phyloP scores from a whole-genome alignment of 2,888 invertebrate species.

The Cosmia pyralina region DNA sequence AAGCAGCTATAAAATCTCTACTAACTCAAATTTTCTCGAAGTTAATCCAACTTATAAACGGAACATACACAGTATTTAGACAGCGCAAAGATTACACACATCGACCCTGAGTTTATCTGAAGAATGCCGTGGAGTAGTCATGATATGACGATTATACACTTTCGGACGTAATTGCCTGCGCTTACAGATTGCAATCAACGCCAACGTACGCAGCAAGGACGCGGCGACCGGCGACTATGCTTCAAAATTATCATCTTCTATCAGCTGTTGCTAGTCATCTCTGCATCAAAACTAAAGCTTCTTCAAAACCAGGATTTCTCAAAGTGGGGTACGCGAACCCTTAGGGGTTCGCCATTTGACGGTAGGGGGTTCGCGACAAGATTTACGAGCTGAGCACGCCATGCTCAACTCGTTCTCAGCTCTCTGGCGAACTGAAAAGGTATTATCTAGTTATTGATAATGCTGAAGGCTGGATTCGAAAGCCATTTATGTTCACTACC shows the following conservation, averaged over 20 bases:
- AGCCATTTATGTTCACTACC: too few species aligned
- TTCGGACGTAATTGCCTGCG: conserved; percentile 60
- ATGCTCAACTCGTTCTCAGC: too few species aligned
- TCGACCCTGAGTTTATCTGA: conserved; percentile 60
- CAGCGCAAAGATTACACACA: conserved; percentile 37
- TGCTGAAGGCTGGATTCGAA: too few species aligned
- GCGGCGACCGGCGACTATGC: conserved; percentile 33
- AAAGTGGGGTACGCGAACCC: too few species aligned
- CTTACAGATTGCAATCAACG: conserved; percentile 53
- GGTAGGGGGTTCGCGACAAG: too few species aligned
- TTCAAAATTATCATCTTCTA: conserved; percentile 2
- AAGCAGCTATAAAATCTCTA: neutral
- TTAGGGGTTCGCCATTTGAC: too few species aligned
- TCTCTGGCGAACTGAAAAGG: too few species aligned
- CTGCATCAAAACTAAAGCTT: neutral
- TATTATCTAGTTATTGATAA: too few species aligned
- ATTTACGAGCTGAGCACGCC: too few species aligned
- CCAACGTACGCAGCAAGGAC: conserved; percentile 51
- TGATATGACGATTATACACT: conserved; percentile 67
- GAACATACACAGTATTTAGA: conserved; percentile 1
- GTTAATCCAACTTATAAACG: conserved; percentile 16
- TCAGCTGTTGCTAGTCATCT: neutral
- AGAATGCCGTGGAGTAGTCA: conserved; percentile 44
- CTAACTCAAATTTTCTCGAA: neutral
- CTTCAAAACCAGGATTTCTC: neutral